phyloP scores from a whole-genome alignment of 2,113 vertebrate genomes.

The Seriola dumerili region DNA sequence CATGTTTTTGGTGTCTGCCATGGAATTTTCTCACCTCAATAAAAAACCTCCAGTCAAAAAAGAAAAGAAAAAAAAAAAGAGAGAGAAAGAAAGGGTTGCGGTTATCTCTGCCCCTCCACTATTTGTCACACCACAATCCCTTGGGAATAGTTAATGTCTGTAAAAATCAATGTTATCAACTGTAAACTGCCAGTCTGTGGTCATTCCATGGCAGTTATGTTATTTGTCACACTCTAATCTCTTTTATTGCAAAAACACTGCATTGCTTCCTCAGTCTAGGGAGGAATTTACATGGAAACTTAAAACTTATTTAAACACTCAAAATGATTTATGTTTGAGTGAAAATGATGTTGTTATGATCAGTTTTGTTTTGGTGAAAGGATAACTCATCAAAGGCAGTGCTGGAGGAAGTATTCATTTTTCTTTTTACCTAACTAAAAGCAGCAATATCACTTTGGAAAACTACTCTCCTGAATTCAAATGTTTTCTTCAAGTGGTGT shows the following conservation, averaged over 20 bases:
- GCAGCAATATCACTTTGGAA: no score
- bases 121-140: conserved; percentile 51
- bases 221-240: conserved; percentile 9
- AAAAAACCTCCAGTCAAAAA: conserved; percentile 71
- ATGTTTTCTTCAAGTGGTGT: no score
- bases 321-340: background rate
- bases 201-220: conserved; percentile 37
- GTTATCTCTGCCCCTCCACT: conserved; percentile 24
- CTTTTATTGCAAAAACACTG: conserved; percentile 31
- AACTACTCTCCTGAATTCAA: no score
- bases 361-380: background rate
- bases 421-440: no score
- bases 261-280: background rate
- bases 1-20: conserved; percentile 82
- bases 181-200: conserved; percentile 21
- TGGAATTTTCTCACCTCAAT: conserved; percentile 86
- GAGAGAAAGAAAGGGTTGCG: conserved; percentile 38
- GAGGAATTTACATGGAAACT: no score
- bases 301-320: background rate
- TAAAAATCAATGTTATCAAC: conserved; percentile 41
- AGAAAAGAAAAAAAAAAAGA: conserved; percentile 21
- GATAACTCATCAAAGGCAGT: background rate
- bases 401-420: no score
- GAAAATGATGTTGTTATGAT: background rate
- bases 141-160: conserved; percentile 37